Evolutionary conservation across 1,140 invertebrate species (phyloP).

Genomic region (Trigoniulus corallinus): DNA sequence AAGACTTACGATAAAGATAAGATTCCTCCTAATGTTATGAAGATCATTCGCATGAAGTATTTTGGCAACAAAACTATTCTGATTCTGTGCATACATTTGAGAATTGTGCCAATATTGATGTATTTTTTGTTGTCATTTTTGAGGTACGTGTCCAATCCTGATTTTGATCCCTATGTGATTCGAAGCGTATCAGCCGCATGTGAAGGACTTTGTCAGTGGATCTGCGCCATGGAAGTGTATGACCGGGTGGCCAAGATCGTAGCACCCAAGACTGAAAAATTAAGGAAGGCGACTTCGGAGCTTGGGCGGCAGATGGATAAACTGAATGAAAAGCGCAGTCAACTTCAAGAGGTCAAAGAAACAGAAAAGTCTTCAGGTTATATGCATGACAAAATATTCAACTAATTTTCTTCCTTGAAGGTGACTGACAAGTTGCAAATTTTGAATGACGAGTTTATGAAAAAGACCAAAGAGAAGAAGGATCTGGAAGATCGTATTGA

Average conservation of each 20-base stretch:
- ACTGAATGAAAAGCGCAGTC: slow-evolving; percentile 69
- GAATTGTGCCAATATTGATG: too few species aligned
- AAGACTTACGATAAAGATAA: slow-evolving; percentile 86
- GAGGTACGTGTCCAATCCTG: slow-evolving; percentile 70
- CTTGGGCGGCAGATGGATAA: slow-evolving; percentile 73
- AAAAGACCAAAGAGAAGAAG: slow-evolving; percentile 90
- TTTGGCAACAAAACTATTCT: slow-evolving; percentile 17
- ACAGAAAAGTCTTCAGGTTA: slow-evolving; percentile 7
- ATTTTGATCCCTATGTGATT: slow-evolving; percentile 79
- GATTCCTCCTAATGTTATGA: slow-evolving; percentile 62
- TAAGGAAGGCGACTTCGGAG: slow-evolving; percentile 63
- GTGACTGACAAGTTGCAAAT: slow-evolving; percentile 81
- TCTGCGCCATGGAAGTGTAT: slow-evolving; percentile 78
- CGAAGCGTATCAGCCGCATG: slow-evolving; percentile 82
- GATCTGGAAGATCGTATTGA: slow-evolving; percentile 87
- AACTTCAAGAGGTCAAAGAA: slow-evolving; percentile 45
- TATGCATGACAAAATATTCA: slow-evolving; percentile 24
- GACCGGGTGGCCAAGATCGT: slow-evolving; percentile 89
- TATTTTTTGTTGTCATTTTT: neutral
- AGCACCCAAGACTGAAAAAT: slow-evolving; percentile 73
- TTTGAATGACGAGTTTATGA: slow-evolving; percentile 89
- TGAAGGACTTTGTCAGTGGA: slow-evolving; percentile 84
- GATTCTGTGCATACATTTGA: too few species aligned
- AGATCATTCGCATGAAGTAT: slow-evolving; percentile 64
- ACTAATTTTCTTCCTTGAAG: slow-evolving; percentile 28